A percentile compares a stretch with the other conserved stretches of the same genome.
phyloP scores from a whole-genome alignment of 2,113 vertebrate genomes.

The Speoplatyrhinus poulsoni region DNA sequence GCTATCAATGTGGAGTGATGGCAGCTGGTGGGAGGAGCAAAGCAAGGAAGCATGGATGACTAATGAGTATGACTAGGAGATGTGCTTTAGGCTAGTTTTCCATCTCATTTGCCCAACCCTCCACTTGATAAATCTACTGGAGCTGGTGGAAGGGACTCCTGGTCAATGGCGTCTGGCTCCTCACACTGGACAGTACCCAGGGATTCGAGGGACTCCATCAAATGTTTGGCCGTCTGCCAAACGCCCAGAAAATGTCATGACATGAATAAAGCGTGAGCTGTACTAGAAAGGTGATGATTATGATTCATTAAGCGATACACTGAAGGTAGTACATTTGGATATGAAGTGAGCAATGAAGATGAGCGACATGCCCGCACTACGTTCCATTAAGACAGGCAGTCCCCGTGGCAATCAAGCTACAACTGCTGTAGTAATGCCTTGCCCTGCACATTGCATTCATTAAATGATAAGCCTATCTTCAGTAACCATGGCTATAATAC shows the following conservation, averaged over 20 bases:
- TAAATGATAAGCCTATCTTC: background rate
- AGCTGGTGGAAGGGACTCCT: background rate
- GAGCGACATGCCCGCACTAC: too few relatives aligned
- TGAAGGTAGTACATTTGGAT: background rate
- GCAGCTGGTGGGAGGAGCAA: constrained; percentile 48
- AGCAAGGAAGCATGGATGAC: constrained; percentile 47
- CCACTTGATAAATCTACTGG: constrained; percentile 45
- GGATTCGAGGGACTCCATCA: background rate
- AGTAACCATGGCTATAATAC: background rate
- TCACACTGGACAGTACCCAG: constrained; percentile 7
- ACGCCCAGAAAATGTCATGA: background rate
- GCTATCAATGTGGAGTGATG: constrained; percentile 44
- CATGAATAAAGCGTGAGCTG: background rate
- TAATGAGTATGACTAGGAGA: constrained; percentile 56
- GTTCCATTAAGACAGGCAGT: background rate
- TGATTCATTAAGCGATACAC: background rate
- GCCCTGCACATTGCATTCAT: background rate
- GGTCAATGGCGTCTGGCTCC: background rate
- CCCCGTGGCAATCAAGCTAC: background rate
- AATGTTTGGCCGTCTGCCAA: background rate
- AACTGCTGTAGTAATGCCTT: background rate
- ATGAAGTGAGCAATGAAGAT: too few relatives aligned
- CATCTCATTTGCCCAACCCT: constrained; percentile 43
- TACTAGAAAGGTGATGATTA: background rate
- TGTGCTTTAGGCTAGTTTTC: constrained; percentile 37